phyloP scores from a whole-genome alignment of 2,797 vertebrate species.

The Hydrophis major region DNA sequence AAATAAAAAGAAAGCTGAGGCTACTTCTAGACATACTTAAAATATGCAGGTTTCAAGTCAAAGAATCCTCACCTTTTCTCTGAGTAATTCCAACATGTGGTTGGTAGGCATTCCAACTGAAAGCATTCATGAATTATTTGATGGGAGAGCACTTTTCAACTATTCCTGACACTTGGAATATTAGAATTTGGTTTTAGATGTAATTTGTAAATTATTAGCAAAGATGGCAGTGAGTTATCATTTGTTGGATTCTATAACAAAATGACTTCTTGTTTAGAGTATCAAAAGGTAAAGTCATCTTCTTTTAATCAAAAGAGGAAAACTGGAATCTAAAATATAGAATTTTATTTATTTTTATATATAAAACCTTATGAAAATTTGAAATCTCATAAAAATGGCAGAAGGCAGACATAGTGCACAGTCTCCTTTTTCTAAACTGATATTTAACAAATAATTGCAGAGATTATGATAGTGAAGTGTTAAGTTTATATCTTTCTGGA shows the following conservation, averaged over 20 bases:
- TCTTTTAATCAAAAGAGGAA: not conserved
- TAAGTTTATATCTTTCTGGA: not conserved
- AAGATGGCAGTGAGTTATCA: not conserved
- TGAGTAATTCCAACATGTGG: not conserved
- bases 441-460: constrained; percentile 20
- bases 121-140: not conserved
- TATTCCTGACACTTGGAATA: not conserved
- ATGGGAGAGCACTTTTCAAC: not conserved
- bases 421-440: not conserved
- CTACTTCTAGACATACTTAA: not conserved
- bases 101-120: not conserved
- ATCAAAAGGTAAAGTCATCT: not conserved
- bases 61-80: not conserved
- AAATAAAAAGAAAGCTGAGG: not conserved
- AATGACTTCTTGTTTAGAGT: not conserved
- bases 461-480: not conserved
- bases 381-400: not conserved
- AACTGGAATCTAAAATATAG: not conserved
- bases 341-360: not conserved
- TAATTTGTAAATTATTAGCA: not conserved
- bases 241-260: not conserved
- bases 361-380: not conserved
- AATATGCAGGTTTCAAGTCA: not conserved
- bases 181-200: not conserved
- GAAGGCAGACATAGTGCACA: not conserved